Base-by-base conservation (phyloP, 2,113 vertebrate genomes). In the Psittacula cyanocephala region DNA sequence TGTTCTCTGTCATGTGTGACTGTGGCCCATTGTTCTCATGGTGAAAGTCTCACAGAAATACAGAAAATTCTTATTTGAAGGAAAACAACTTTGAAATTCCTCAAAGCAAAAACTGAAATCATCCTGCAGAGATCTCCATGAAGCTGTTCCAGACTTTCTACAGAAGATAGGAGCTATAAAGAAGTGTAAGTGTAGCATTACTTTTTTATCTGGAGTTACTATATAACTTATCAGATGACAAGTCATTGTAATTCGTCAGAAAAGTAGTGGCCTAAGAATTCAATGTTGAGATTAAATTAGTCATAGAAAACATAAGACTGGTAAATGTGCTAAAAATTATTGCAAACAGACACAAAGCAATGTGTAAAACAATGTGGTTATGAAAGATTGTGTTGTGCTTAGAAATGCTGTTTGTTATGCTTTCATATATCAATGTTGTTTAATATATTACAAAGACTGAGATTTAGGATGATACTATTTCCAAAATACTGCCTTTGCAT, bases 61-160 rank as follows among this genome's bases (percentile, higher is more conserved):
- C 2, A 65, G 81, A 67, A 11, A 79, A 49, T 59, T 72, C 37
- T 12, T 39, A 27, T 80, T 37, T 53, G 74, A 87, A 82, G 27
- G 23, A 72, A 86, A 89, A 35, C 7, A 35, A 55, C 47, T 91
- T 95, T 96, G 81, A 90, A 95, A 93, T 88, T 95, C 37, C 67
- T 94, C 72, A 93, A 68, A 78, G 53, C 23, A 49, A 94, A 89
- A 44, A 29, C 47, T 92, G 62, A 59, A 91, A 76, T 69, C 17
- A 67, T 82, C 49, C 43, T 74, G 64, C 64, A 91, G 50, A 81
- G 47, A 29, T 95, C 44, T 94, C 69, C 27, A 4, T 60, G 64
- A 82, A 93, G 62, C 27, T 94, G 81, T 93, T 77, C 20, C 83
- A 96, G 92, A 64, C 82, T 86, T 96, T 64, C 47, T 84, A 70